Evolutionary conservation across 2,113 vertebrate genomes (phyloP).

Genomic region (Coturnix japonica): DNA sequence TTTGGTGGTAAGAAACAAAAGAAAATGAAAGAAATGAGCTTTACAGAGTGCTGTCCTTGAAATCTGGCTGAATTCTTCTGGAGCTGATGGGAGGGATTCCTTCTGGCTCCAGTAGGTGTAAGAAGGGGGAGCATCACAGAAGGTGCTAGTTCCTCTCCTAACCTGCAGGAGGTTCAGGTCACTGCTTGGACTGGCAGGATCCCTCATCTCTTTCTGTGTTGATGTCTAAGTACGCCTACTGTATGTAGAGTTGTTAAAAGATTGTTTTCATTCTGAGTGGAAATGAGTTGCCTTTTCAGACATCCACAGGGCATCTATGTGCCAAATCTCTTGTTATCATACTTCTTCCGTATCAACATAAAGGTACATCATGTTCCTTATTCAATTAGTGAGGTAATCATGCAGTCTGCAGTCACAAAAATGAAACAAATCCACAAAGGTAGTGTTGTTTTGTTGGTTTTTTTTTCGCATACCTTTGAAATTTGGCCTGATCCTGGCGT

Average conservation of each 20-base stretch:
- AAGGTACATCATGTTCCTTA: background rate
- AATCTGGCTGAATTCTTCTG: background rate
- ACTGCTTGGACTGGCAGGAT: background rate
- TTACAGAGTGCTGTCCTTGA: background rate
- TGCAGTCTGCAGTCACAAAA: background rate
- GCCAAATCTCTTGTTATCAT: background rate
- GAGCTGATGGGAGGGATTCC: background rate
- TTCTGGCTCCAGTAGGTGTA: background rate
- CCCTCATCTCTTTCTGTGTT: rapidly evolving
- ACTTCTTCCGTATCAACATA: background rate
- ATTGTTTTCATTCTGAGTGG: background rate
- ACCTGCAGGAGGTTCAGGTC: background rate
- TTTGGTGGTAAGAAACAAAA: background rate
- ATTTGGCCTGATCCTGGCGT: slow-evolving; percentile 98
- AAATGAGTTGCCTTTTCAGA: background rate
- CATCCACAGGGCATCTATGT: background rate
- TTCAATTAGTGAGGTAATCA: background rate
- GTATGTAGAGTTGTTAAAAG: background rate
- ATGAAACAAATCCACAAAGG: background rate
- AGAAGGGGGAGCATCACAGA: background rate
- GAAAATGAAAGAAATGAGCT: background rate
- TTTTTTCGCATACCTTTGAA: slow-evolving; percentile 90
- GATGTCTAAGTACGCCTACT: background rate
- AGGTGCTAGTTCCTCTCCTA: background rate
- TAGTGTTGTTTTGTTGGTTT: background rate